phyloP scores from a whole-genome alignment of 2,888 invertebrate species.

The Clitarchus hookeri region DNA sequence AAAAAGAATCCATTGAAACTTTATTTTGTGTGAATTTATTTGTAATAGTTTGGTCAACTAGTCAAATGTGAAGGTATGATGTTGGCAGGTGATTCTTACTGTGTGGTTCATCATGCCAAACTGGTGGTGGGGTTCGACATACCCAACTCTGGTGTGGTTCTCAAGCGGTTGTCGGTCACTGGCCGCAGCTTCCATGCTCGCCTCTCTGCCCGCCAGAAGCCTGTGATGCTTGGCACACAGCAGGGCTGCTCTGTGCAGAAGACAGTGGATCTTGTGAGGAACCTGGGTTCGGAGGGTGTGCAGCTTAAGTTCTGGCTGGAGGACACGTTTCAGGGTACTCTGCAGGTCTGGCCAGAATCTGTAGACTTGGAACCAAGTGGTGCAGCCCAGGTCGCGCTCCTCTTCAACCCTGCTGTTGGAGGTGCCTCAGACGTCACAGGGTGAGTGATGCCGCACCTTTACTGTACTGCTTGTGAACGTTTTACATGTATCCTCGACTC shows the following conservation, averaged over 20 bases:
- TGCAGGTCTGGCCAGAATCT: not conserved
- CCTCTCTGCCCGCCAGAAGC: not conserved
- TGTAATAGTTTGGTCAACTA: too few species aligned
- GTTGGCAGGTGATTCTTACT: not conserved
- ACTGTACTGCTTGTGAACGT: too few species aligned
- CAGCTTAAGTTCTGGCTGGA: not conserved
- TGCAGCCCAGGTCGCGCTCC: not conserved
- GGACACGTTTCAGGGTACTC: not conserved
- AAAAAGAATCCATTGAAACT: too few species aligned
- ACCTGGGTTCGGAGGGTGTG: not conserved
- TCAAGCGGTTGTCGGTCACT: not conserved
- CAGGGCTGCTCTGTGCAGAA: not conserved
- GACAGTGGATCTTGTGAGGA: not conserved
- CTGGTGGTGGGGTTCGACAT: not conserved
- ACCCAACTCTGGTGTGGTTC: not conserved
- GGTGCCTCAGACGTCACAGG: not conserved
- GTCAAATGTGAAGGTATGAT: too few species aligned
- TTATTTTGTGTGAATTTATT: too few species aligned
- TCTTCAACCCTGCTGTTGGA: not conserved
- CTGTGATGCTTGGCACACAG: not conserved
- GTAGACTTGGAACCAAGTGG: not conserved
- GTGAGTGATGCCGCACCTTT: not conserved
- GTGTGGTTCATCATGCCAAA: not conserved
- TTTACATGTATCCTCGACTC: too few species aligned
- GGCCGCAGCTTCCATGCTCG: not conserved